Base-by-base conservation (phyloP, 2,888 invertebrate genomes). In the Caenorhabditis sinica region DNA sequence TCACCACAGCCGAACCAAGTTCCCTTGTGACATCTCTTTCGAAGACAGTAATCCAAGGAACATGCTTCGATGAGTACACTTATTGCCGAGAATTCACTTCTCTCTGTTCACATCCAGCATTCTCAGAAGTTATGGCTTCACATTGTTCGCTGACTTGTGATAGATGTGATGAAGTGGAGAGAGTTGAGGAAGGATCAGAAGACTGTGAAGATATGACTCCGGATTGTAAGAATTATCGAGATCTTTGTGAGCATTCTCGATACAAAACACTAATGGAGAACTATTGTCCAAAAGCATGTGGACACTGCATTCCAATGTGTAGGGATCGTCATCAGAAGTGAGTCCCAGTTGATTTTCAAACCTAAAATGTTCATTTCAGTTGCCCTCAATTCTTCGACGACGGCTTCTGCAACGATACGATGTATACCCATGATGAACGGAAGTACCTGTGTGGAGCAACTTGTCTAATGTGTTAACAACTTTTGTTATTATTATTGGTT, bases 21-120 rank as follows among this genome's bases (percentile, higher is more conserved):
- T 65, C 75, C 13, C 30, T 82, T 25, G 53, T 74, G 15, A 84
- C 85, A 8, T 89, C 89, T 9, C 71, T 89, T 15, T 72, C 86
- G 23, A 89, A 89, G 51, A 89, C 89, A 9, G 80, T 89, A 0
- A 87, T 89, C 53, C 83, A 71, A 87, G 89, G 89, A 8, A 88
- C 76, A 15, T 90, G 90, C 49, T 90, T 86, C 83, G 89, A 90
- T 61, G 89, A 89, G 66, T 90, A 90, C 79, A 84, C 88, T 13
- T 90, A 90, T 73, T 90, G 90, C 79, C 60, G 86, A 11, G 90
- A 90, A 58, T 89, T 89, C 74, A 76, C 72, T 17, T 83, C 89
- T 2, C 85, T 90, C n/a, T 90, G 90, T 71, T 80, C 82, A 30
- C 90, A 90, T 80, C 87, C 88, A 13, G 79, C 87, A 15, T 90